These are phyloP conservation scores for Tetragonula carbonaria DNA, from an alignment of 2,888 invertebrate genomes.

Conservation along the genomic window DNA sequence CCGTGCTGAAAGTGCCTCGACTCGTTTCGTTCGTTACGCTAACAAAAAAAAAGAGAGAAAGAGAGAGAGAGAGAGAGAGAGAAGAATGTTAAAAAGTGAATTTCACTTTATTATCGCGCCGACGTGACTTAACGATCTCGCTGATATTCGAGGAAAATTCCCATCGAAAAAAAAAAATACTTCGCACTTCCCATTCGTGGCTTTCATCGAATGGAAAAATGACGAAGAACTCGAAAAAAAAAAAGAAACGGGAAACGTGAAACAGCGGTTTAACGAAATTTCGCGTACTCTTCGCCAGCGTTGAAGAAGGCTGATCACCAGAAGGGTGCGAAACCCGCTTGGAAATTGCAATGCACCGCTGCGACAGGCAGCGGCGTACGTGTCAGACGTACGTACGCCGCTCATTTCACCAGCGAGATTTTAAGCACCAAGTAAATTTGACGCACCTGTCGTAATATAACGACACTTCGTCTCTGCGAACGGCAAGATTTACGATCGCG, in stretches of 20 bases:
- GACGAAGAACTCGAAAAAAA: neutral
- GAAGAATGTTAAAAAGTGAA: neutral
- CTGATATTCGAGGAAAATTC: neutral
- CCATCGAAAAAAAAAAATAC: too few species aligned
- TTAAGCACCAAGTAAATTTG: constrained; percentile 61
- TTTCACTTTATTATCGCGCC: neutral
- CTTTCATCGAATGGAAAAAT: too few species aligned
- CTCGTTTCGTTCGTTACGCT: neutral
- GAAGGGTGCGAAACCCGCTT: constrained; percentile 17
- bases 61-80: neutral
- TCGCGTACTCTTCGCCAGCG: constrained; percentile 43
- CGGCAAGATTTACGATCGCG: constrained; percentile 58
- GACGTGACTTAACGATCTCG: neutral
- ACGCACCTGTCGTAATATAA: constrained; percentile 65
- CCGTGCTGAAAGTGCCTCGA: neutral
- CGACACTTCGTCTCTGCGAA: constrained; percentile 51
- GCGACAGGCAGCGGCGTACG: constrained; percentile 4
- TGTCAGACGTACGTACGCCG: constrained; percentile 43
- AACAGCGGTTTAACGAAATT: constrained; percentile 30
- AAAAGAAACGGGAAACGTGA: neutral
- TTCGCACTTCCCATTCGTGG: too few species aligned
- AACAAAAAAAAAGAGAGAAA: too few species aligned
- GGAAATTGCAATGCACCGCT: constrained; percentile 50
- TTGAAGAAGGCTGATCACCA: constrained; percentile 16
- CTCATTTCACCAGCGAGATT: constrained; percentile 48